Evolutionary conservation across 2,113 vertebrate genomes (phyloP), one percentile per base, ranked within the genome.

Genomic region (Misgurnus anguillicaudatus): DNA sequence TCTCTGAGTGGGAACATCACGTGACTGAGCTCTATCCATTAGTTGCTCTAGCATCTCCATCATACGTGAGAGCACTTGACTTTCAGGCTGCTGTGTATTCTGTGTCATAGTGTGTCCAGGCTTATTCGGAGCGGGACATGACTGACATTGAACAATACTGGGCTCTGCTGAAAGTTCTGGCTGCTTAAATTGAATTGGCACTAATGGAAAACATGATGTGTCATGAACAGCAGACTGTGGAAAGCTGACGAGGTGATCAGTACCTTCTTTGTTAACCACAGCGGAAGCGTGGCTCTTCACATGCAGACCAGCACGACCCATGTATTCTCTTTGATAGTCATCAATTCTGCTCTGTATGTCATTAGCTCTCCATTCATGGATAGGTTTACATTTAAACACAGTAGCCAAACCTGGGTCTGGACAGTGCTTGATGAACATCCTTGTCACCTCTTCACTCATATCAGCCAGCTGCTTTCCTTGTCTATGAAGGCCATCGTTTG

Each of bases 251-350:
- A 31, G 24, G 24, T 31, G 24, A 31, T 31, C 24, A 31, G 24
- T 31, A 31, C 24, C 24, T 31, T 31, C 24, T 31, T 31, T 31
- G 24, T 31, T 31, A 31, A 31, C 24, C 38, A 66, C 63, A 41
- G 63, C 63, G 17, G 48, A 36, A 2, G 68, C 4, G 17, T 71
- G 68, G 16, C 72, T 75, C 19, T 9, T 16, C 10, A 75, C 6
- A 62, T 63, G 13, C 48, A 45, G 45, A 36, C 58, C 17, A 5
- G 57, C 58, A 7, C 5, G 9, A 8, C 5, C 9, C 69, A 24
- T 45, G 47, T 24, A 17, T 53, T 82, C 80, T 36, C 73, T 82
- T 41, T 82, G 80, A 31, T 77, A 75, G 16, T 75, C 42, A 38
- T 75, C 58, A 48, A 63, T 48, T 7, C 60, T 75, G 24, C n/a